Evolutionary conservation across 2,113 vertebrate genomes (phyloP).

Genomic region (Paramisgurnus dabryanus): DNA sequence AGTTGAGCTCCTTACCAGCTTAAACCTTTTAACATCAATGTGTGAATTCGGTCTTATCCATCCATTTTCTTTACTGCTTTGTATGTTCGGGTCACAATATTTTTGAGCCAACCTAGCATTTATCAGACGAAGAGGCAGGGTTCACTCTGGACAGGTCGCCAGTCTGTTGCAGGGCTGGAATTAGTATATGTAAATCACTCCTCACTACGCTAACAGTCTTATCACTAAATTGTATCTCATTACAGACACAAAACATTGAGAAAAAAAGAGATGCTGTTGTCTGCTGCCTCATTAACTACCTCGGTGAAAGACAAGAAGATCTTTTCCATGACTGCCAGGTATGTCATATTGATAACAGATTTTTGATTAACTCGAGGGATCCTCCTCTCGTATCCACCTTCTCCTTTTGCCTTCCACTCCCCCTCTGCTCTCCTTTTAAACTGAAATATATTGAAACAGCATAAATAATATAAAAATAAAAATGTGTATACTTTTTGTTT

Average conservation of each 20-base stretch:
- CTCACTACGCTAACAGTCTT: background rate
- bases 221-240: background rate
- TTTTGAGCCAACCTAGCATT: too few species aligned
- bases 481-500: background rate
- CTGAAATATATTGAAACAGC: background rate
- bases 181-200: too few species aligned
- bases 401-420: too few species aligned
- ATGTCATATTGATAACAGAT: constrained; percentile 34
- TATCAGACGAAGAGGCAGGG: too few species aligned
- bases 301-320: constrained; percentile 31
- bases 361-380: constrained; percentile 3
- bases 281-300: constrained; percentile 39
- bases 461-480: background rate
- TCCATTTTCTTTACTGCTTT: too few species aligned
- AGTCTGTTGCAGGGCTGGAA: background rate
- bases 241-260: background rate
- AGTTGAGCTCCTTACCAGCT: too few species aligned
- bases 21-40: too few species aligned
- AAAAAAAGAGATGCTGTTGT: constrained; percentile 33
- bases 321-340: constrained; percentile 38
- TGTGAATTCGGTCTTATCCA: too few species aligned
- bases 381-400: background rate
- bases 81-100: too few species aligned
- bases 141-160: too few species aligned
- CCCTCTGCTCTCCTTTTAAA: background rate